These are phyloP conservation scores for Zosterops hypoxanthus DNA, from an alignment of 2,113 vertebrate genomes.

Conservation along the genomic window DNA sequence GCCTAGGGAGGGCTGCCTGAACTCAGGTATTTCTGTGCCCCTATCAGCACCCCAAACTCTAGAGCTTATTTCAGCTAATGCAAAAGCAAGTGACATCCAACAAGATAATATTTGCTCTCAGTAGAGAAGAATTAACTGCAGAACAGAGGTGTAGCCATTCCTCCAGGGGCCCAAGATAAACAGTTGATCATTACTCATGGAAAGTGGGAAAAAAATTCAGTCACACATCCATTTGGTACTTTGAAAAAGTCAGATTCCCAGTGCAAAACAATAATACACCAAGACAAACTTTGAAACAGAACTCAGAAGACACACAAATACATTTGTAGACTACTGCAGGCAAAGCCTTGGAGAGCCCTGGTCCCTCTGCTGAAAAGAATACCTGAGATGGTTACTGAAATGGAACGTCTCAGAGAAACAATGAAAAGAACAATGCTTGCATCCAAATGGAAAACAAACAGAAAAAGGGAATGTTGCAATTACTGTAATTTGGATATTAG, in stretches of 20 bases:
- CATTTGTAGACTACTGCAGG: neutral
- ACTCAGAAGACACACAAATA: neutral
- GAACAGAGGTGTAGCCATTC: neutral
- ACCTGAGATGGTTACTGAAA: neutral
- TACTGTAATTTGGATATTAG: constrained; percentile 34
- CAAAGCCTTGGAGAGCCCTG: neutral
- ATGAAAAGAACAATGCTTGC: neutral
- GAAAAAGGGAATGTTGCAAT: neutral
- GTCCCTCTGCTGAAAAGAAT: neutral
- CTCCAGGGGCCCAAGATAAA: neutral
- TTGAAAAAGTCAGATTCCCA: neutral
- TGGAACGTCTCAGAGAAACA: neutral
- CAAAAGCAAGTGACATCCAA: neutral
- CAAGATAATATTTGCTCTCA: neutral
- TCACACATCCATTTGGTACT: neutral
- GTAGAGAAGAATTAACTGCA: neutral
- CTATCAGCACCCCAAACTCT: neutral
- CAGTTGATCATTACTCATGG: neutral
- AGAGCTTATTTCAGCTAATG: neutral
- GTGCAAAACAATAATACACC: neutral
- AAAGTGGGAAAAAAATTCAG: neutral
- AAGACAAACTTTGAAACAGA: neutral
- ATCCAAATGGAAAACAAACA: constrained; percentile 15
- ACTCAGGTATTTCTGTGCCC: neutral
- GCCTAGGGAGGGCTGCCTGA: neutral